Evolutionary conservation across 2,888 invertebrate genomes (phyloP).

Genomic region (Euplexia lucipara): DNA sequence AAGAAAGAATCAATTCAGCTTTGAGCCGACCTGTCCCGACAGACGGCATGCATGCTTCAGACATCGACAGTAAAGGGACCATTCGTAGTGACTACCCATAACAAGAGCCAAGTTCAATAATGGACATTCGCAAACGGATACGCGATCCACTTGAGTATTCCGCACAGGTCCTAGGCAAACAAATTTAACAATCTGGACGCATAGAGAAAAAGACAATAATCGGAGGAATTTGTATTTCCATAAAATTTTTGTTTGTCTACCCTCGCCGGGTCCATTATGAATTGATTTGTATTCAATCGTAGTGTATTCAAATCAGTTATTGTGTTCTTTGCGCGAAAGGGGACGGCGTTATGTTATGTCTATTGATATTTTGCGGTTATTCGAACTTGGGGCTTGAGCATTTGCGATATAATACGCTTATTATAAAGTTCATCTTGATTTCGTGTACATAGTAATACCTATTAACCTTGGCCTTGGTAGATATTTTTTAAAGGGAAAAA

Average conservation of each 20-base stretch:
- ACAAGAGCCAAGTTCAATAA: slow-evolving; percentile 1
- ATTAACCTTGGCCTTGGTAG: no score
- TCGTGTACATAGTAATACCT: no score
- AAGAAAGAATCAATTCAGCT: no score
- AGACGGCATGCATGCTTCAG: no score
- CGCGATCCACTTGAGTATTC: slow-evolving; percentile 51
- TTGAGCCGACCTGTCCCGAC: no score
- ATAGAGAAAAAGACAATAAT: slow-evolving; percentile 67
- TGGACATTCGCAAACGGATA: slow-evolving; percentile 33
- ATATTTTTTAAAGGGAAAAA: no score
- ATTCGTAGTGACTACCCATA: background rate
- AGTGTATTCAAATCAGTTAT: slow-evolving; percentile 85
- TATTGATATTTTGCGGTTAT: slow-evolving; percentile 60
- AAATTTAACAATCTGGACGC: slow-evolving; percentile 58
- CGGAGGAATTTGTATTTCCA: slow-evolving; percentile 73
- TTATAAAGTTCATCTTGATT: no score
- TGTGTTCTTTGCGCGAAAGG: slow-evolving; percentile 80
- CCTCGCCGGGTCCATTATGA: slow-evolving; percentile 73
- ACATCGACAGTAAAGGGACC: background rate
- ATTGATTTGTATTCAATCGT: slow-evolving; percentile 83
- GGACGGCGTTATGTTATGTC: slow-evolving; percentile 66
- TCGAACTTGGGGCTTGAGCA: slow-evolving; percentile 14
- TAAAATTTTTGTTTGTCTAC: slow-evolving; percentile 73
- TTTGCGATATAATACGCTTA: background rate
- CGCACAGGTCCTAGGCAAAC: slow-evolving; percentile 43